Evolutionary conservation across 2,888 invertebrate genomes (phyloP).

Genomic region (Cheiracanthium punctorium): DNA sequence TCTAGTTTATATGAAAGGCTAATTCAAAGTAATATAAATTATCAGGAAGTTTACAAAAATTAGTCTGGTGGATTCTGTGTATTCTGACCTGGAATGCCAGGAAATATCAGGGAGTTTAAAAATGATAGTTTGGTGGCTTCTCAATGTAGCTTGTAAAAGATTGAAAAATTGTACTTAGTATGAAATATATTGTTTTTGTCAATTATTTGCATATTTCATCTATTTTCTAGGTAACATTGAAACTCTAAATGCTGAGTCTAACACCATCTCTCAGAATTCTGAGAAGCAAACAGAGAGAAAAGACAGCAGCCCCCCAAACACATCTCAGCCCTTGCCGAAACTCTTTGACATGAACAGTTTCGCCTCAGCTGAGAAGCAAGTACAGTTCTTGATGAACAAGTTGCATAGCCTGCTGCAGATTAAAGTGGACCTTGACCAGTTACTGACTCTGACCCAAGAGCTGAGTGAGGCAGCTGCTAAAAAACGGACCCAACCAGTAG

Average conservation of each 20-base stretch:
- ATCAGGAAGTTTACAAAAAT: too few relatives aligned
- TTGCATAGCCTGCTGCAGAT: slow-evolving; percentile 60
- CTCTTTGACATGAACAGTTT: slow-evolving; percentile 18
- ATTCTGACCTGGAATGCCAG: too few relatives aligned
- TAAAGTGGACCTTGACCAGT: slow-evolving; percentile 50
- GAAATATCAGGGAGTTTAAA: too few relatives aligned
- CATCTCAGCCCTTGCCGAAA: slow-evolving; percentile 23
- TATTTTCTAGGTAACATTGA: background rate
- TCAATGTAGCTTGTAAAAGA: too few relatives aligned
- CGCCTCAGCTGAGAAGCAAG: slow-evolving; percentile 37
- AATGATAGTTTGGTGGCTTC: too few relatives aligned
- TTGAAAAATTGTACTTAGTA: too few relatives aligned
- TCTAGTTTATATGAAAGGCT: too few relatives aligned
- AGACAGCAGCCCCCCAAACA: slow-evolving; percentile 18
- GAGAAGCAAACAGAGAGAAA: background rate
- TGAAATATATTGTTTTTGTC: too few relatives aligned
- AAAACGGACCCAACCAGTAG: background rate
- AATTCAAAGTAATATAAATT: too few relatives aligned
- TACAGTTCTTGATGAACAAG: slow-evolving; percentile 49
- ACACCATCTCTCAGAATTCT: background rate
- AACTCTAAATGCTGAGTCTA: background rate
- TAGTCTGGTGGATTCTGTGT: too few relatives aligned
- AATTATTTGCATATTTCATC: too few relatives aligned
- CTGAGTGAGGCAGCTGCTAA: background rate
- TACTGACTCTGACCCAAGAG: slow-evolving; percentile 15